A percentile compares a stretch with the other conserved stretches of the same genome.
Evolutionary conservation across 1,140 invertebrate species (phyloP).

Genomic region (Solen grandis): DNA sequence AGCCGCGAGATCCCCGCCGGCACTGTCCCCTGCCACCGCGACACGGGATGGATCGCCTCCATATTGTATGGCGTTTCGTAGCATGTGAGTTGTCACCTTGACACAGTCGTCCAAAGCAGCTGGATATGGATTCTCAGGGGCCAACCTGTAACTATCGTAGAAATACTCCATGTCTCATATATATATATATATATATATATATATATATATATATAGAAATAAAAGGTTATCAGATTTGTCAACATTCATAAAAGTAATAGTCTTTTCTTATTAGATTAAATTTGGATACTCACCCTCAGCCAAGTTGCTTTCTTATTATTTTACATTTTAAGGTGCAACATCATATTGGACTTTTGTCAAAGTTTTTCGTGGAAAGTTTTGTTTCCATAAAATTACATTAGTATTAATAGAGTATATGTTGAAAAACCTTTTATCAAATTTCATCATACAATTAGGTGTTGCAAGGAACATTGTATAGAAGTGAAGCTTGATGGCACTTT

Average conservation of each 20-base stretch:
- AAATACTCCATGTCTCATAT: too few species aligned
- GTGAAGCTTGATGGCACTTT: too few species aligned
- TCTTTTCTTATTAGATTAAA: background rate
- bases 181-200: background rate
- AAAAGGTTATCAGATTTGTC: background rate
- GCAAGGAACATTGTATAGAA: too few species aligned
- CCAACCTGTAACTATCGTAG: conserved; percentile 64
- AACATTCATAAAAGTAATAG: background rate
- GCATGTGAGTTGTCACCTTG: conserved; percentile 65
- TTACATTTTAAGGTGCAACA: background rate
- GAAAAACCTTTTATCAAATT: too few species aligned
- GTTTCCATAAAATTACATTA: too few species aligned
- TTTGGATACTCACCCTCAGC: background rate
- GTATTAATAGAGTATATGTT: too few species aligned
- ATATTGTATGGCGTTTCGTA: conserved; percentile 61
- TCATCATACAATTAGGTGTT: too few species aligned
- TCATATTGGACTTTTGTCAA: too few species aligned
- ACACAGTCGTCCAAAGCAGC: conserved; percentile 70
- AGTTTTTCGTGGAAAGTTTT: too few species aligned
- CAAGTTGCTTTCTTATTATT: background rate
- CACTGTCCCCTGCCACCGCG: conserved; percentile 64
- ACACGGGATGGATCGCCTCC: conserved; percentile 62
- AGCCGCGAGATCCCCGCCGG: conserved; percentile 22
- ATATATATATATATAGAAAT: background rate
- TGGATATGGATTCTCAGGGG: conserved; percentile 74